Evolutionary conservation across 2,113 vertebrate genomes (phyloP).

Genomic region (Sylvilagus bachmani): DNA sequence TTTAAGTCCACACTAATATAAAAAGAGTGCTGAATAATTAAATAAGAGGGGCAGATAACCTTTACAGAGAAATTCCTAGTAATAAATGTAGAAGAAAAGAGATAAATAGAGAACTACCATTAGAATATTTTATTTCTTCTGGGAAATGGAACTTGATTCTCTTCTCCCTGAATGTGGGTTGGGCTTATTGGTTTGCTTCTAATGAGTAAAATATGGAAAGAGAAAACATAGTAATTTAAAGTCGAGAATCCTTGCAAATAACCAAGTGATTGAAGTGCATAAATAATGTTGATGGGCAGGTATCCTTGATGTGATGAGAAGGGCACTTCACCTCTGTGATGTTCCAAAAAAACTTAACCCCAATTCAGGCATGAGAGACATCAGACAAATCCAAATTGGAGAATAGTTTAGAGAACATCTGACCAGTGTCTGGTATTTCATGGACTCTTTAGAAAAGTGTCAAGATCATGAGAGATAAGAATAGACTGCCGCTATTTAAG

Average conservation of each 20-base stretch:
- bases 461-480: neutral
- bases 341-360: neutral
- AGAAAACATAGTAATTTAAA: neutral
- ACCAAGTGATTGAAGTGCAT: neutral
- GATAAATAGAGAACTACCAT: neutral
- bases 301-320: neutral
- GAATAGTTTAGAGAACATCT: neutral
- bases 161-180: neutral
- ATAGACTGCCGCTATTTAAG: neutral
- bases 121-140: neutral
- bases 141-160: constrained; percentile 32
- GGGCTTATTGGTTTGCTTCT: neutral
- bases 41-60: neutral
- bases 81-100: constrained; percentile 10
- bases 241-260: neutral
- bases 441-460: neutral
- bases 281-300: neutral
- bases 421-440: neutral
- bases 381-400: neutral
- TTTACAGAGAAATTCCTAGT: neutral
- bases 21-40: neutral
- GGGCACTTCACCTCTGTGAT: neutral
- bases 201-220: constrained; percentile 29
- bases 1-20: neutral
- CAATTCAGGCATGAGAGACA: neutral